A percentile compares a stretch with the other conserved stretches of the same genome.
phyloP scores from a whole-genome alignment of 2,797 vertebrate genomes.

The Iguana delicatissima region DNA sequence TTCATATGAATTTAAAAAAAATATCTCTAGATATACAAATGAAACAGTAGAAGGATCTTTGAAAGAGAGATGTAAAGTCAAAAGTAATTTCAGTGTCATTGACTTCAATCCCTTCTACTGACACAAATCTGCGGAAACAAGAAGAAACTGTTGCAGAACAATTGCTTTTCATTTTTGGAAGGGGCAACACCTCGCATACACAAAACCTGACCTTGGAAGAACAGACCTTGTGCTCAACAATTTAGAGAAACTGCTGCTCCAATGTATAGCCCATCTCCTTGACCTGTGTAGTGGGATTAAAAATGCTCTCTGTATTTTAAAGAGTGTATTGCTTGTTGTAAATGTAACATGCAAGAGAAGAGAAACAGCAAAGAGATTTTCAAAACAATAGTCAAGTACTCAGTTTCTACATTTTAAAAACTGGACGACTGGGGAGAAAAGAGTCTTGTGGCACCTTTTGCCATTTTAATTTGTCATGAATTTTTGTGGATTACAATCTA shows the following conservation, averaged over 20 bases:
- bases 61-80: not conserved
- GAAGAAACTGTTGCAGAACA: not conserved
- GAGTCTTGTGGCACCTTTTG: no score
- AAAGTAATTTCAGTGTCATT: not conserved
- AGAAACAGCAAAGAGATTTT: not conserved
- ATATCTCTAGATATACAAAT: no score
- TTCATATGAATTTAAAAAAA: not conserved
- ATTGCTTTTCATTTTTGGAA: not conserved
- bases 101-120: not conserved
- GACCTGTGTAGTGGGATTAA: not conserved
- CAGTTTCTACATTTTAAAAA: no score
- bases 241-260: not conserved
- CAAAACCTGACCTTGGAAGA: not conserved
- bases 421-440: no score
- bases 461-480: no score
- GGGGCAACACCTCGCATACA: not conserved
- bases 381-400: no score
- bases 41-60: conserved; percentile 39
- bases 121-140: not conserved
- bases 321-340: not conserved
- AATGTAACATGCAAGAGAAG: not conserved
- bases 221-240: not conserved
- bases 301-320: not conserved
- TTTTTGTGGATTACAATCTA: no score
- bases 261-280: not conserved